Evolutionary conservation across 2,888 invertebrate species (phyloP), one percentile per base, ranked within the genome.

Genomic region (Falcaria lacertinaria): DNA sequence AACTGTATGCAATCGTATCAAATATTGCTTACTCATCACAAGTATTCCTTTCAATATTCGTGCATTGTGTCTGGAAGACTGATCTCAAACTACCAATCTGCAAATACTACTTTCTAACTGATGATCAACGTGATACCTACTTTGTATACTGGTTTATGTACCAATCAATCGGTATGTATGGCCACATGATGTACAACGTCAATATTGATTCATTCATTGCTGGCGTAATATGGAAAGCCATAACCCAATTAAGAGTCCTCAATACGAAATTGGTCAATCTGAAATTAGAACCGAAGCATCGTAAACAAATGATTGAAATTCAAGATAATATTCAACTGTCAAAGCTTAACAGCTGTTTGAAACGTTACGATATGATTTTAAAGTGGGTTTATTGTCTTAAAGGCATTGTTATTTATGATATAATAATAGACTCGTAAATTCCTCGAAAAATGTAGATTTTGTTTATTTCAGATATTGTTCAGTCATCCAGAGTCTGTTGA

Each of bases 141-240:
- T 83, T 75, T 46, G 17, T 50, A 15, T 59, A 63, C 42, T 76
- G 60, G 61, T 81, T 60, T 22, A 35, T 77, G 19, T 87, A 83
- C 45, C 84, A 85, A 52, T 60, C 74, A 1, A 34, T 74, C 13
- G 79, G 81, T 0, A 76, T 84, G 49, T 84, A 74, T 39, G 73
- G 67, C 0, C 83, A 86, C 42, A 80, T 86, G 86, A 69, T 61
- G 40, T 84, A 78, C 41, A 82, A 82, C 44, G 58, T 76, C 0
- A 76, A 69, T 33, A 57, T 74, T 2, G 86, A 86, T 57, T 54
- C 76, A 0, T 71, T 86, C 39, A 71, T 76, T 8, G 64, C 71
- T 43, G 86, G 87, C 0, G 43, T 85, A 5, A 48, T 86, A 15
- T 28, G 68, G 0, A 59, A 73, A 47, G 68, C 72, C n/a, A 62